phyloP scores from a whole-genome alignment of 2,888 invertebrate species.

The Chirona hameri region DNA sequence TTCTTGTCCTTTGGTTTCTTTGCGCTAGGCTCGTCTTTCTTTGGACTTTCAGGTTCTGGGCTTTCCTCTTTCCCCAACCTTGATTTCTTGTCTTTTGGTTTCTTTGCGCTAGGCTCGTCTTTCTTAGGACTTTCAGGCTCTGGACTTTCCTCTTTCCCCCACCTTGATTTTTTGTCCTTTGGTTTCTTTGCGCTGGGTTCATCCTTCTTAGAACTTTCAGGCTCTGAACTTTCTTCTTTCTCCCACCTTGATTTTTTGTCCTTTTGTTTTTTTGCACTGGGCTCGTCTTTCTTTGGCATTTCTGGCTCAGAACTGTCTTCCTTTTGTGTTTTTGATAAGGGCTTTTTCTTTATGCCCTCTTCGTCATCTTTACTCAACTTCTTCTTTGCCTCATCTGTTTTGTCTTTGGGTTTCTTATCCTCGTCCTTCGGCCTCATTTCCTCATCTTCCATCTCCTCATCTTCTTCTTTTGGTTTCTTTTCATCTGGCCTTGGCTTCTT shows the following conservation, averaged over 20 bases:
- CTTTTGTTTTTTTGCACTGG: no score
- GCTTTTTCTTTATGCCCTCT: slow-evolving; percentile 37
- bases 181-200: slow-evolving; percentile 10
- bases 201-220: slow-evolving; percentile 37
- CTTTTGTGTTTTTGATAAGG: slow-evolving; percentile 34
- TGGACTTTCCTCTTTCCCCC: neutral
- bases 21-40: slow-evolving; percentile 42
- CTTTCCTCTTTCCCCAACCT: slow-evolving; percentile 30
- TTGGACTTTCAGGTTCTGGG: neutral
- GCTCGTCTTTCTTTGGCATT: no score
- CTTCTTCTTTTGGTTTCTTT: neutral
- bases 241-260: no score
- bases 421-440: slow-evolving; percentile 33
- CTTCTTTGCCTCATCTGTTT: slow-evolving; percentile 33
- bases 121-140: neutral
- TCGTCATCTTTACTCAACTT: slow-evolving; percentile 35
- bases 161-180: slow-evolving; percentile 53
- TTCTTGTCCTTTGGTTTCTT: slow-evolving; percentile 63
- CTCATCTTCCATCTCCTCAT: slow-evolving; percentile 31
- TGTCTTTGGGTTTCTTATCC: slow-evolving; percentile 31
- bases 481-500: neutral
- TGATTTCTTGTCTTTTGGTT: slow-evolving; percentile 53
- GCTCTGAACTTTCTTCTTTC: no score
- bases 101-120: neutral
- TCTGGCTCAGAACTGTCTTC: slow-evolving; percentile 52